Conservation (phyloP, 1,140 invertebrate genomes). For the Drosophila kikkawai region DNA sequence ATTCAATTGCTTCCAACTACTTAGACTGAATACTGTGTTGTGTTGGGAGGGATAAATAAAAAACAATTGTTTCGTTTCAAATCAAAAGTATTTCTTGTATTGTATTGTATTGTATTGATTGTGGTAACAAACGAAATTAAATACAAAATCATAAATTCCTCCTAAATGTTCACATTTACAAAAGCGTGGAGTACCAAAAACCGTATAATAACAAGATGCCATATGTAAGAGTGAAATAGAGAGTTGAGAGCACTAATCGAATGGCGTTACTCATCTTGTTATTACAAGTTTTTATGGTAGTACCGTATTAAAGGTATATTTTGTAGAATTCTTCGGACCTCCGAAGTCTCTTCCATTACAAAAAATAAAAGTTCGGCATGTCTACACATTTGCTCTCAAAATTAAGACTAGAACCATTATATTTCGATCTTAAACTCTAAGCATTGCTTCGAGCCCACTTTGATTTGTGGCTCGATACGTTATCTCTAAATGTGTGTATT, state of each 20-base stretch:
- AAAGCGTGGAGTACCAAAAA: constrained; percentile 19
- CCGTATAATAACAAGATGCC: background rate
- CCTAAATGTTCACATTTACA: constrained; percentile 51
- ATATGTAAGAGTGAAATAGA: background rate
- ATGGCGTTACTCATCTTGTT: background rate
- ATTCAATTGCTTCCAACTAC: constrained; percentile 52
- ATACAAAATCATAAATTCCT: constrained; percentile 68
- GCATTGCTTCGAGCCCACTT: constrained; percentile 16
- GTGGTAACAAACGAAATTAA: constrained; percentile 53
- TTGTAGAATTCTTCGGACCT: constrained; percentile 41
- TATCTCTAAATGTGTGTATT: constrained; percentile 7
- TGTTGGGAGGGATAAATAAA: constrained; percentile 14
- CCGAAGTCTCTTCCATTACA: constrained; percentile 50
- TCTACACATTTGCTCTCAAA: constrained; percentile 28
- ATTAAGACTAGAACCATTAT: constrained; percentile 49
- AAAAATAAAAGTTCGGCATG: constrained; percentile 39
- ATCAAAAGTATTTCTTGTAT: constrained; percentile 65
- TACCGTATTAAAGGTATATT: constrained; percentile 43
- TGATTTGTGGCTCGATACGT: constrained; percentile 33
- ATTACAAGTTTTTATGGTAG: background rate
- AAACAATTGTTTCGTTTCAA: constrained; percentile 42
- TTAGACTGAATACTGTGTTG: constrained; percentile 22
- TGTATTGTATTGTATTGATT: constrained; percentile 34
- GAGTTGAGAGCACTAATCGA: background rate
- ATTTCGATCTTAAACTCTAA: constrained; percentile 40